Base-by-base conservation (phyloP, 2,797 vertebrate species). In the Acanthurus tractus region DNA sequence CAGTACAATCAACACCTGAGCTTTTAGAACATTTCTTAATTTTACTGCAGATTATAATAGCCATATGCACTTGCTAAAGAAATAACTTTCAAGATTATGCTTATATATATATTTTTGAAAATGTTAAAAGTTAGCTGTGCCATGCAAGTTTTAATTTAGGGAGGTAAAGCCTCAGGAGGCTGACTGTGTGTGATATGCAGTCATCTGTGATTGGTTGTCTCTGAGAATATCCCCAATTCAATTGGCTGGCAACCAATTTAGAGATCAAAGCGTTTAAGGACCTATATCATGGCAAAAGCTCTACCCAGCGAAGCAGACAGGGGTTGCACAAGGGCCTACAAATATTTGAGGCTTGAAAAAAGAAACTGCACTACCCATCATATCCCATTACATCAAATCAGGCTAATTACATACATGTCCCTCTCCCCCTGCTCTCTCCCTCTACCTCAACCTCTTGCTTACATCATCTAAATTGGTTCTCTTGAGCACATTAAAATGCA, bases 11-110 rank as follows among this genome's bases (percentile, higher is more conserved):
- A 92, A 90, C 88, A 89, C 91, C 92, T 88, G 88, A 92, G 86
- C 91, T 91, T 93, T 92, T 93, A 92, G 90, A 89, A 65, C 84
- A 81, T 87, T 89, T 85, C 88, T 85, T 92, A 50, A 92, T 93
- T 93, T 91, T 85, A 88, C 86, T 88, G 91, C 91, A 93, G 92
- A 94, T 91, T 93, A 91, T 93, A 87, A 92, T 92, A 94, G 90
- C 91, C 92, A 94, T 94, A 94, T 95, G 91, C 92, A 94, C 90
- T 90, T 94, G 92, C 88, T 93, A 93, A 88, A 93, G 85, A 93
- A 92, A 85, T 88, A 80, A 89, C 84, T 86, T 85, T 91, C 88
- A 88, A 93, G 90, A 93, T 90, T 90, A 93, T 91, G 92, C 89
- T 89, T 91, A 90, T 89, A 93, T 89, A 90, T 92, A 89, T 93